Base-by-base conservation (phyloP, 2,888 invertebrate species). In the Lysandra coridon region DNA sequence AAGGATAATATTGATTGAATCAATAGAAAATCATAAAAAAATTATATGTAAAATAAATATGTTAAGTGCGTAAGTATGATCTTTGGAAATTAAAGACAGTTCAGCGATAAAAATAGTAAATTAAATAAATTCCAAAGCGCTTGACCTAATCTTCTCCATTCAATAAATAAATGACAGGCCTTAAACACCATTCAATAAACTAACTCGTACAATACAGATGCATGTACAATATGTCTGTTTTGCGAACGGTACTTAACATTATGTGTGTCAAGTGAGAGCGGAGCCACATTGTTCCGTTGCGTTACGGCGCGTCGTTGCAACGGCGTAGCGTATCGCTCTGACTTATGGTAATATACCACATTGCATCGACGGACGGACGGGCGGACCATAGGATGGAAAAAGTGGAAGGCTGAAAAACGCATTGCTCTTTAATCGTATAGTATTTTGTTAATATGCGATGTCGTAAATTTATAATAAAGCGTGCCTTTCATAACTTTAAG, bases 221-320 rank as follows among this genome's bases (percentile, higher is more conserved):
- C 78, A 44, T 81, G 80, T 83, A 80, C 82, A 83, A 83, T 84
- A 83, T 80, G 80, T 80, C 79, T 80, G 80, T 81, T 79, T 79
- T 80, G 80, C 80, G 81, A 83, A 83, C 83, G 82, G 83, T 84
- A 83, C 82, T 82, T 78, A 80, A 82, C 49, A 49, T 10, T 82
- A 83, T 82, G 79, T 82, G 80, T 81, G 79, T 80, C 80, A 79
- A 80, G 79, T 80, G 17, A 57, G 3, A 57, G 14, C 17, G 4
- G 4, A 17, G 57, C 57, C 57, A 57, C 14, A 57, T 14, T 57
- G 57, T 17, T 57, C 17, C 17, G 4, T 17, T 57, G 57, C 57
- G 17, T 57, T 17, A 17, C 57, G 17, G 17, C 17, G 57, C 57
- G 57, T 17, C 17, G 12, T 57, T 57, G 57, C 57, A 57, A 57